Evolutionary conservation across 2,113 vertebrate species (phyloP).

Genomic region (Heterotis niloticus): DNA sequence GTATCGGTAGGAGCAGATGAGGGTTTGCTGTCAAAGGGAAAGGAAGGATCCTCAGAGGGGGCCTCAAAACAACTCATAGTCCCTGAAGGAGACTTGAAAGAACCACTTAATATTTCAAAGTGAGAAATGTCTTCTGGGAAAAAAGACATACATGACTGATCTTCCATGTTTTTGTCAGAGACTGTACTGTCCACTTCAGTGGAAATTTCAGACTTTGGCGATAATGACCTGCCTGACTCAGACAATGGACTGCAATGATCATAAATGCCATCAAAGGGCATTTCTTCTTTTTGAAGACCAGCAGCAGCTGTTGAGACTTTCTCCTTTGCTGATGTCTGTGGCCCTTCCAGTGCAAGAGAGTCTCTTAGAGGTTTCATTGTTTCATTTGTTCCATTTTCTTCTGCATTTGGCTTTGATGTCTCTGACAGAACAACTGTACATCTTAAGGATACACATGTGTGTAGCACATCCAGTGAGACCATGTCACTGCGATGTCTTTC

Average conservation of each 20-base stretch:
- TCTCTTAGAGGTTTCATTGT: conserved; percentile 45
- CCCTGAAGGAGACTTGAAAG: conserved; percentile 68
- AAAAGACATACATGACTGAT: conserved; percentile 86
- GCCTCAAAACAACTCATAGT: conserved; percentile 59
- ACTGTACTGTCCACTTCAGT: conserved; percentile 81
- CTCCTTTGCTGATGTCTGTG: conserved; percentile 30
- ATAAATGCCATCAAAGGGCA: conserved; percentile 87
- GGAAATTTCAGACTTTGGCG: conserved; percentile 96
- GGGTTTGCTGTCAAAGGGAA: conserved; percentile 50
- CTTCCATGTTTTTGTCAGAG: conserved; percentile 81
- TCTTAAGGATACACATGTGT: conserved; percentile 26
- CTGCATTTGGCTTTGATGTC: conserved; percentile 35
- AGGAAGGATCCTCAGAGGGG: conserved; percentile 62
- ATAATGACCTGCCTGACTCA: conserved; percentile 78
- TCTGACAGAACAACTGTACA: conserved; percentile 31
- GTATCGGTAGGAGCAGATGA: conserved; percentile 57
- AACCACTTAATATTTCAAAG: conserved; percentile 65
- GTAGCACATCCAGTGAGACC: neutral
- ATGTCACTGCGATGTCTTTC: too few relatives aligned
- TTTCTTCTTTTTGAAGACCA: conserved; percentile 84
- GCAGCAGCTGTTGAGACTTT: conserved; percentile 45
- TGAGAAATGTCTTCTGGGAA: conserved; percentile 82
- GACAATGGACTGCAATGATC: conserved; percentile 85
- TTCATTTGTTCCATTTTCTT: conserved; percentile 25
- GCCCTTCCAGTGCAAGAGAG: conserved; percentile 52